phyloP scores from a whole-genome alignment of 2,888 invertebrate genomes.

The Balanococcus diminutus region DNA sequence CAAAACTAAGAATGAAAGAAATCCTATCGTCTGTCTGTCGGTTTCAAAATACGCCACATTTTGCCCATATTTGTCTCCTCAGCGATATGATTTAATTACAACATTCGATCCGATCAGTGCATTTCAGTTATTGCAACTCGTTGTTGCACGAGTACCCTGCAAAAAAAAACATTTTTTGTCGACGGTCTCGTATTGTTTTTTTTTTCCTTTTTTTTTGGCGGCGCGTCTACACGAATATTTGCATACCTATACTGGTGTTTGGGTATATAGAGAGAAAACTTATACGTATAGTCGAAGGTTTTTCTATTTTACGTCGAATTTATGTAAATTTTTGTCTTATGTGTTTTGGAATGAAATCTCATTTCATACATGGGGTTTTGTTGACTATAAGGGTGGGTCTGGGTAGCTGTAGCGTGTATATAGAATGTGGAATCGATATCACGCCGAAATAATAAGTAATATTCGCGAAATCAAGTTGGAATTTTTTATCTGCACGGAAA shows the following conservation, averaged over 20 bases:
- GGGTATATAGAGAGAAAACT: background rate
- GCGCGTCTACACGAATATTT: background rate
- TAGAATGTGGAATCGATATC: background rate
- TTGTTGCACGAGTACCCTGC: background rate
- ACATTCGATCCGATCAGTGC: background rate
- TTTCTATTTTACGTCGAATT: slow-evolving; percentile 27
- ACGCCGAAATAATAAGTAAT: background rate
- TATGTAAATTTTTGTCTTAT: slow-evolving; percentile 24
- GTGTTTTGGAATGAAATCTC: slow-evolving; percentile 8
- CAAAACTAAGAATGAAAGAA: background rate
- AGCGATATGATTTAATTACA: slow-evolving; percentile 10
- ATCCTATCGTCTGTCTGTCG: background rate
- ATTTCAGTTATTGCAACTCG: background rate
- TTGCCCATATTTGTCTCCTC: background rate
- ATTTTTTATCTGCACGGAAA: slow-evolving; percentile 36
- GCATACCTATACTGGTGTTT: background rate
- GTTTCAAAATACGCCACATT: background rate
- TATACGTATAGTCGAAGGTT: background rate
- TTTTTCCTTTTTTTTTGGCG: too few relatives aligned
- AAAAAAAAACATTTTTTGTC: background rate
- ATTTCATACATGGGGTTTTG: background rate
- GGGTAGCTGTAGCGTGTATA: background rate
- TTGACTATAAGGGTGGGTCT: background rate
- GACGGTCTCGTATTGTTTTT: background rate
- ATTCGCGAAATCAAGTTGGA: slow-evolving; percentile 29